Conservation (phyloP, 2,888 invertebrate species). For the Gandaritis pyraliata region DNA sequence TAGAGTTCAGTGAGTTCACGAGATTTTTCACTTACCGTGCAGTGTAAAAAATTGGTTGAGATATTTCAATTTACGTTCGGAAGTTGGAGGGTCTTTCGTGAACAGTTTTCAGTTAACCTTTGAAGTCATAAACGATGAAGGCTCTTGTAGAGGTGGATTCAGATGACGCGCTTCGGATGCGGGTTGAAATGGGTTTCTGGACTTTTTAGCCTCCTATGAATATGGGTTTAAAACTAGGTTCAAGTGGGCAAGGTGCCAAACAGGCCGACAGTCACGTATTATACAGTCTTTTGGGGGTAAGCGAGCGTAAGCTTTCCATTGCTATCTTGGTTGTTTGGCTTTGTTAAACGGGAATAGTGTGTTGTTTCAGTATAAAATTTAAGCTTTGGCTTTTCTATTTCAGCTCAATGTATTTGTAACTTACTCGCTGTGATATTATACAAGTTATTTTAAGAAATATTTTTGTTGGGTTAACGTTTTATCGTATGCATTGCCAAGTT, state of each 20-base stretch:
- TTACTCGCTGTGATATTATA: background rate
- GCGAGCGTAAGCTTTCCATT: conserved; percentile 28
- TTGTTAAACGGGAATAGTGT: conserved; percentile 31
- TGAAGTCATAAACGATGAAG: too few relatives aligned
- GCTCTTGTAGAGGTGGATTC: too few relatives aligned
- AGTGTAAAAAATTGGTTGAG: conserved; percentile 43
- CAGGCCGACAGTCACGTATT: conserved; percentile 40
- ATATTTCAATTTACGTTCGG: conserved; percentile 47
- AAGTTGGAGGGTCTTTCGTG: conserved; percentile 35
- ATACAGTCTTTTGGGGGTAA: conserved; percentile 37
- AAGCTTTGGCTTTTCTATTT: conserved; percentile 10
- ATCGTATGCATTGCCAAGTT: too few relatives aligned
- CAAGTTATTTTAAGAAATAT: background rate
- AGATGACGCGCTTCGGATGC: too few relatives aligned
- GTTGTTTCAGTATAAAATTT: conserved; percentile 25
- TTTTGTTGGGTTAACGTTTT: too few relatives aligned
- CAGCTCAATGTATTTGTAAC: conserved; percentile 4
- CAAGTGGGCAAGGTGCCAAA: conserved; percentile 39
- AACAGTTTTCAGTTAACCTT: conserved; percentile 41
- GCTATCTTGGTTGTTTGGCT: conserved; percentile 38
- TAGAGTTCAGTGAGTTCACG: conserved; percentile 39
- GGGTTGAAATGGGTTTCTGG: too few relatives aligned
- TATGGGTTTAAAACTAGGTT: conserved; percentile 14
- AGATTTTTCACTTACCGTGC: conserved; percentile 42
- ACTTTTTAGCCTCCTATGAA: too few relatives aligned